A percentile compares a stretch with the other conserved stretches of the same genome.
Conservation (phyloP, 2,888 invertebrate genomes). For the Stenotaenia linearis region DNA sequence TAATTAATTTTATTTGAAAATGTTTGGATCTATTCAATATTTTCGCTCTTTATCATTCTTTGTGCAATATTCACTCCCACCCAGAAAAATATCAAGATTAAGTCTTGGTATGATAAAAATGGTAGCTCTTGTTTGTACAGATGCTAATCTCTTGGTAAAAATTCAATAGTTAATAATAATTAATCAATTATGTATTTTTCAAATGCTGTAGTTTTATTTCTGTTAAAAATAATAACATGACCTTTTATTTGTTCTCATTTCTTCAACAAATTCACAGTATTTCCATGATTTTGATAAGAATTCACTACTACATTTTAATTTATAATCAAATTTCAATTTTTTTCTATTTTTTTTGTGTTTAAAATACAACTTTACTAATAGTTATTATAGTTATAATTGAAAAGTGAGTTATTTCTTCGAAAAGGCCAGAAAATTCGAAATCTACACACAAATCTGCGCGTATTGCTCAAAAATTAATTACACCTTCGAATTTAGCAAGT, state of each 20-base stretch:
- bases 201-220: conserved; percentile 10
- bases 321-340: no score
- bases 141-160: not conserved
- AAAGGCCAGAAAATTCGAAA: not conserved
- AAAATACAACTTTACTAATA: no score
- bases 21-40: not conserved
- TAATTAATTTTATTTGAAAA: no score
- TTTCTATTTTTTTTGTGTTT: no score
- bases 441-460: not conserved
- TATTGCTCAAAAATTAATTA: not conserved
- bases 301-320: not conserved
- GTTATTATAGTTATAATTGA: no score
- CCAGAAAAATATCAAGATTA: not conserved
- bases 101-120: no score
- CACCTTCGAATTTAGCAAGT: not conserved
- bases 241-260: not conserved
- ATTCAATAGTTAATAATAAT: not conserved
- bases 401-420: not conserved
- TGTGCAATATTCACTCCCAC: not conserved
- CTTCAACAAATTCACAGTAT: not conserved
- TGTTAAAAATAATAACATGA: not conserved
- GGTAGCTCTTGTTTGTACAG: not conserved
- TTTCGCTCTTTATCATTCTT: not conserved
- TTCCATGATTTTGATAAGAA: not conserved
- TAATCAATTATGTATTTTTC: conserved; percentile 5